A percentile compares a stretch with the other conserved stretches of the same genome.
phyloP scores from a whole-genome alignment of 2,113 vertebrate genomes.

The Physeter macrocephalus region DNA sequence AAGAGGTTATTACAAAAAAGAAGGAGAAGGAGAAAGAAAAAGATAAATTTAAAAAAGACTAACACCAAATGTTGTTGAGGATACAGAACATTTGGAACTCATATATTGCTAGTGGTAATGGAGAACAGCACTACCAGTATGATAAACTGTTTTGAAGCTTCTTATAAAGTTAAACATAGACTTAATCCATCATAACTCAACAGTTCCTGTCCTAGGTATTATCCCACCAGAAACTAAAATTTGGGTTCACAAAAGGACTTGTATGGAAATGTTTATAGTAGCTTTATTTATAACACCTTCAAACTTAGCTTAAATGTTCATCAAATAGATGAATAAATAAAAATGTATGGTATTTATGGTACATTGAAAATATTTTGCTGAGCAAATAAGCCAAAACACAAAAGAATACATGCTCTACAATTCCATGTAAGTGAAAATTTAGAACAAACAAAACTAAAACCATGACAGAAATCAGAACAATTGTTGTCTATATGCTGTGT shows the following conservation, averaged over 20 bases:
- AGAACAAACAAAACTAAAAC: slow-evolving; percentile 11
- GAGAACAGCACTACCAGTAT: slow-evolving; percentile 24
- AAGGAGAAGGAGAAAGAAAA: not conserved
- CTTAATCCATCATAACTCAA: not conserved
- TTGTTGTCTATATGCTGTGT: not conserved
- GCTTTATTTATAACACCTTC: not conserved
- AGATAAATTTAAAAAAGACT: not conserved
- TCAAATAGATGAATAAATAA: not conserved
- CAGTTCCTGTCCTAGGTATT: not conserved
- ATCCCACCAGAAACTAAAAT: slow-evolving; percentile 9
- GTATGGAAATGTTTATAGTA: not conserved
- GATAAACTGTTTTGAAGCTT: slow-evolving; percentile 46
- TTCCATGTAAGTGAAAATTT: not conserved
- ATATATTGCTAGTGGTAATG: slow-evolving; percentile 31
- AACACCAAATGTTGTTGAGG: not conserved
- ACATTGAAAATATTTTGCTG: slow-evolving; percentile 1
- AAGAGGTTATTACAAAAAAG: not conserved
- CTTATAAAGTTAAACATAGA: slow-evolving; percentile 42
- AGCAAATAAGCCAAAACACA: not conserved
- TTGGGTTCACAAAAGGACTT: slow-evolving; percentile 4
- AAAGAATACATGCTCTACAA: not conserved
- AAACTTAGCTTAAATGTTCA: slow-evolving; percentile 10
- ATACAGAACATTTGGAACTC: slow-evolving; percentile 8
- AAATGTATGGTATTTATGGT: slow-evolving; percentile 1
- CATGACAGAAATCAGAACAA: not conserved